Evolutionary conservation across 1,140 invertebrate species (phyloP).

Genomic region (Drosophila fuyamai): DNA sequence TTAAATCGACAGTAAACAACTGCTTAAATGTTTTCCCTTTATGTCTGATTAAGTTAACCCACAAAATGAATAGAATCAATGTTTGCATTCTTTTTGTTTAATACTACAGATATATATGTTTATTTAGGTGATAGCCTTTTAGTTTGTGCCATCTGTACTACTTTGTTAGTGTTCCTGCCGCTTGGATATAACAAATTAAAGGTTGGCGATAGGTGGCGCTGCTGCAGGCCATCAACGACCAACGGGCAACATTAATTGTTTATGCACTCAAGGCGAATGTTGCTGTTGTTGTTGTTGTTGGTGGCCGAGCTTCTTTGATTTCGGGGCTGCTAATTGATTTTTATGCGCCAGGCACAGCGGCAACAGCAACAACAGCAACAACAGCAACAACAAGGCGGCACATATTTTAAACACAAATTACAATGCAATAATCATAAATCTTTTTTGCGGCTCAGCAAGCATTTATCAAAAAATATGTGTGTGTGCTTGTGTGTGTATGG

Average conservation of each 20-base stretch:
- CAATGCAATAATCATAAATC: constrained; percentile 84
- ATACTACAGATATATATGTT: too few species aligned
- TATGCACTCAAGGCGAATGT: constrained; percentile 40
- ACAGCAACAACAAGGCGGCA: constrained; percentile 56
- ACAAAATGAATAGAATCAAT: too few species aligned
- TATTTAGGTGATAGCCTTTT: background rate
- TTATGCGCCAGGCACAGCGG: constrained; percentile 51
- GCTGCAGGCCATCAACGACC: constrained; percentile 67
- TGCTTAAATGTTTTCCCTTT: too few species aligned
- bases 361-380: constrained; percentile 28
- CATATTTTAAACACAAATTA: constrained; percentile 83
- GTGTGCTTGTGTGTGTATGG: constrained; percentile 28
- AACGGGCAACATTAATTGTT: constrained; percentile 67
- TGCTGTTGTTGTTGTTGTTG: constrained; percentile 9
- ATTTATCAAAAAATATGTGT: constrained; percentile 68
- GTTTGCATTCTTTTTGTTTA: too few species aligned
- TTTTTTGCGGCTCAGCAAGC: constrained; percentile 78
- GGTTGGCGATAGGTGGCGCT: constrained; percentile 77
- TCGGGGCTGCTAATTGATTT: constrained; percentile 72
- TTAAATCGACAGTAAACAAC: too few species aligned
- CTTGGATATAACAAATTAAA: constrained; percentile 46
- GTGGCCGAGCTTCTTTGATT: constrained; percentile 34
- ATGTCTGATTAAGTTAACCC: too few species aligned
- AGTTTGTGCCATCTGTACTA: constrained; percentile 12
- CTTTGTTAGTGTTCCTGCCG: constrained; percentile 43